phyloP scores from a whole-genome alignment of 2,797 vertebrate species.

The Borostomias antarcticus region DNA sequence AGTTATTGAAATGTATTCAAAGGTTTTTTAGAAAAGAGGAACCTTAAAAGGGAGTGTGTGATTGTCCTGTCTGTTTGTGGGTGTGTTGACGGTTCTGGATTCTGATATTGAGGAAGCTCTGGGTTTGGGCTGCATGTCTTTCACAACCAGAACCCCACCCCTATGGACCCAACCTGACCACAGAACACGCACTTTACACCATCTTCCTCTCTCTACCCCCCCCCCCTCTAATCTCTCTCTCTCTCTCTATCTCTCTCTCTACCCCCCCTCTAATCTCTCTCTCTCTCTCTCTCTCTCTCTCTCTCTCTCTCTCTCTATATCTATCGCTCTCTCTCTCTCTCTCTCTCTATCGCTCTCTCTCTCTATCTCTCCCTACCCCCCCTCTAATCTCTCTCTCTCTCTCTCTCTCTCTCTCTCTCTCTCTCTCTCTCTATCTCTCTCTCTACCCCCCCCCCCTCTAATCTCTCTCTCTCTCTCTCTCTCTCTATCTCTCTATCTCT shows the following conservation, averaged over 20 bases:
- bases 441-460: constrained; percentile 11
- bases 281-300: constrained; percentile 10
- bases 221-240: constrained; percentile 16
- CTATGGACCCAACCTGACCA: constrained; percentile 53
- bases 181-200: constrained; percentile 39
- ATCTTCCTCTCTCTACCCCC: constrained; percentile 41
- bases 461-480: not conserved
- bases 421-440: too few species aligned
- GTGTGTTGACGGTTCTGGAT: constrained; percentile 35
- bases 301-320: not conserved
- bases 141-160: constrained; percentile 55
- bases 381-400: too few species aligned
- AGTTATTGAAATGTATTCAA: too few species aligned
- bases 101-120: constrained; percentile 52
- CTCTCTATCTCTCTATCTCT: too few species aligned
- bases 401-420: too few species aligned
- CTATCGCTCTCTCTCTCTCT: not conserved
- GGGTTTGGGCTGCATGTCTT: constrained; percentile 60
- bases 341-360: constrained; percentile 28
- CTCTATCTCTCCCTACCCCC: too few species aligned
- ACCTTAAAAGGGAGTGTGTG: constrained; percentile 7
- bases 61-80: constrained; percentile 18
- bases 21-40: constrained; percentile 39
- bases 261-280: not conserved
- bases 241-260: not conserved